Evolutionary conservation across 2,113 vertebrate genomes (phyloP), one percentile per base, ranked within the genome.

Genomic region (Trematomus loennbergii): DNA sequence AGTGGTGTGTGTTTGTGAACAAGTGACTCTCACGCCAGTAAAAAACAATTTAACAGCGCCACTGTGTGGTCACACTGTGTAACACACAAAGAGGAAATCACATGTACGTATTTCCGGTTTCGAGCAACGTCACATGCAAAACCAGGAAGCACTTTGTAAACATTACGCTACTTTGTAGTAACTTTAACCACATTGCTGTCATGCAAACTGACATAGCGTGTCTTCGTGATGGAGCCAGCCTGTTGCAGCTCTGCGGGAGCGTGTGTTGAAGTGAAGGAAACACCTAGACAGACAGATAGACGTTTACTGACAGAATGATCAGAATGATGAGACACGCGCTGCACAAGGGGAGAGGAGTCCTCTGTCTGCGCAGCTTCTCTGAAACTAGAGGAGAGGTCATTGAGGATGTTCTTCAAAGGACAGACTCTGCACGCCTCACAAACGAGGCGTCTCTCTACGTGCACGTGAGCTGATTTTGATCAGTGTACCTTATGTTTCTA

Each of bases 361-460:
- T 81, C 16, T 43, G 49, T 12, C n/a, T 69, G 72, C 52, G 80
- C 48, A 13, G 58, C 78, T 63, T 83, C 12, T 88, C 86, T 1
- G 1, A 16, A 15, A 1, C 2, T 13, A 45, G 9, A 1, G 58
- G 13, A 12, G 61, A 66, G 22, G 7, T 57, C 15, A 62, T 17
- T 8, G 66, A 57, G 43, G 57, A 72, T 36, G 64, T 2, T 3
- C 22, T 36, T 29, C 78, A 69, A 18, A 4, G 45, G 13, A 7
- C 71, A 1, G n/a, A 0, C 11, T 50, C 68, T 9, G 9, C 79
- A 7, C 22, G 20, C 12, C 72, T 81, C 25, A 52, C 80, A 2
- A 13, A 89, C 6, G 83, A 92, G 57, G 94, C 95, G 13, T 93
- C 94, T 13, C 88, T 96, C 15, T 96, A 96, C 57, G 87, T 96